A percentile compares a stretch with the other conserved stretches of the same genome.
Evolutionary conservation across 2,888 invertebrate genomes (phyloP).

Genomic region (Cantharis rustica): DNA sequence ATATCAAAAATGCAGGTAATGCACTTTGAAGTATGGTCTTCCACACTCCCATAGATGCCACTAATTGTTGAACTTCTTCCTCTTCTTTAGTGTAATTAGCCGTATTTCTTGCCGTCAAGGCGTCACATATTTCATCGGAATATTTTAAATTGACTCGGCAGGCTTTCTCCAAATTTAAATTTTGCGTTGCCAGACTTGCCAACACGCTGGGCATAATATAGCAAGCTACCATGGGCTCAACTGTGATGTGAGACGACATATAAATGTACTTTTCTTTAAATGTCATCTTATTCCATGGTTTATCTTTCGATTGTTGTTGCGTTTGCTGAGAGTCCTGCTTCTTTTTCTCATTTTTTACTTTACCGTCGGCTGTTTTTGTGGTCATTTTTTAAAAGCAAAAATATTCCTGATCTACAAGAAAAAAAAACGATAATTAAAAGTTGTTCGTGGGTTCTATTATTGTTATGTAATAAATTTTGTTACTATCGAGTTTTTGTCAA

Average conservation of each 20-base stretch:
- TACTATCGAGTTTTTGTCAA: neutral
- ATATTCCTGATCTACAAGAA: neutral
- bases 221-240: constrained; percentile 76
- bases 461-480: neutral
- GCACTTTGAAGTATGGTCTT: constrained; percentile 84
- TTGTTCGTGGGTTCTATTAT: neutral
- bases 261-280: constrained; percentile 62
- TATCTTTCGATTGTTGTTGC: constrained; percentile 9
- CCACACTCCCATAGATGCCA: constrained; percentile 84
- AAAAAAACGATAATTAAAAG: neutral
- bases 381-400: neutral
- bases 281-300: constrained; percentile 52
- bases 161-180: constrained; percentile 84
- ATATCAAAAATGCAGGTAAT: constrained; percentile 78
- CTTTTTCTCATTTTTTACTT: constrained; percentile 7
- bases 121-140: constrained; percentile 74
- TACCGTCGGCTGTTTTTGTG: neutral
- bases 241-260: constrained; percentile 70
- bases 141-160: constrained; percentile 81
- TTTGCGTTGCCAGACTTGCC: constrained; percentile 80
- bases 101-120: constrained; percentile 75
- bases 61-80: constrained; percentile 53
- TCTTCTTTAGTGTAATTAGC: constrained; percentile 67
- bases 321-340: neutral
- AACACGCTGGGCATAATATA: constrained; percentile 69